Percentiles rank a stretch among this genome's conserved stretches.
Evolutionary conservation across 2,888 invertebrate genomes (phyloP).

Genomic region (Hydriomena furcata): DNA sequence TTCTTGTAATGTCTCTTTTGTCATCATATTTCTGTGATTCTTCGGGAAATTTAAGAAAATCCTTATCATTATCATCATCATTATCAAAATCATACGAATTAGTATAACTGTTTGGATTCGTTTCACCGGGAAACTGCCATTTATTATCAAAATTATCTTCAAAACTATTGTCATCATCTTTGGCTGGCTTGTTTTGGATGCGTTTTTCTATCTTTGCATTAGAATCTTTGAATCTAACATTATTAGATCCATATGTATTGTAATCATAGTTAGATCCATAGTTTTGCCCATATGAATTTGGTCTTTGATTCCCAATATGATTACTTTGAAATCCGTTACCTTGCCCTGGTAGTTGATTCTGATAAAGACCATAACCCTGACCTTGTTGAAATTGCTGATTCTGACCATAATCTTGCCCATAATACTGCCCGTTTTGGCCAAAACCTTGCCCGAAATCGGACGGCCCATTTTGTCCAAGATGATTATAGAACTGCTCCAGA

Average conservation of each 20-base stretch:
- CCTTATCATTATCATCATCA: conserved; percentile 29
- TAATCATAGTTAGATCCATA: conserved; percentile 47
- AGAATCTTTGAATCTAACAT: conserved; percentile 38
- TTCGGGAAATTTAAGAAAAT: conserved; percentile 50
- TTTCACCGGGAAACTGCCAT: conserved; percentile 60
- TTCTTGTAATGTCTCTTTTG: conserved; percentile 35
- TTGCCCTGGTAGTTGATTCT: conserved; percentile 19
- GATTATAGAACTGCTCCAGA: conserved; percentile 67
- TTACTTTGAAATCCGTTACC: conserved; percentile 31
- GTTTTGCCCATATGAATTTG: conserved; percentile 36
- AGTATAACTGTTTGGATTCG: conserved; percentile 29
- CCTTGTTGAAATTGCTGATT: conserved; percentile 19
- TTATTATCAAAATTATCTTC: conserved; percentile 40
- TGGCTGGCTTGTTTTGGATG: conserved; percentile 60
- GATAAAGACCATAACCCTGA: conserved; percentile 32
- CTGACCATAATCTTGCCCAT: conserved; percentile 22
- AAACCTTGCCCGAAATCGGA: conserved; percentile 7
- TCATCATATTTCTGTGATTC: conserved; percentile 26
- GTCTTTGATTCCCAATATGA: conserved; percentile 20
- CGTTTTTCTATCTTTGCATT: conserved; percentile 53
- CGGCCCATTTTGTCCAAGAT: conserved; percentile 50
- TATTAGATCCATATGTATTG: conserved; percentile 38
- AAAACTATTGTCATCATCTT: conserved; percentile 31
- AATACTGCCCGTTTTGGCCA: conserved; percentile 9
- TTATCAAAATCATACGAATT: conserved; percentile 15